Evolutionary conservation across 1,140 invertebrate species (phyloP).

Genomic region (Antheraea mylitta): DNA sequence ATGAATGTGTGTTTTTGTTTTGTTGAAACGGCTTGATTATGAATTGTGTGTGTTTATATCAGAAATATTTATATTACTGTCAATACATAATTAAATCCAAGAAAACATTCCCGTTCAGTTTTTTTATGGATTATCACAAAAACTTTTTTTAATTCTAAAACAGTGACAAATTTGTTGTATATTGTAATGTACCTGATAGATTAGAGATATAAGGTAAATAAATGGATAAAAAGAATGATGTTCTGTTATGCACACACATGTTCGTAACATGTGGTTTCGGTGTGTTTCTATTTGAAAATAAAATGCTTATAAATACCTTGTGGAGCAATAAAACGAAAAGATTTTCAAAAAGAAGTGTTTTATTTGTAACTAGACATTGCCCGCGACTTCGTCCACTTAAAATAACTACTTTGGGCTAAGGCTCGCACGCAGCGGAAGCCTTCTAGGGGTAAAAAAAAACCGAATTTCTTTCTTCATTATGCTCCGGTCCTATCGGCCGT

Average conservation of each 20-base stretch:
- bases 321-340: conserved; percentile 70
- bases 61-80: conserved; percentile 40
- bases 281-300: conserved; percentile 57
- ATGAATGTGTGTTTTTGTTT: conserved; percentile 11
- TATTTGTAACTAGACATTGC: conserved; percentile 31
- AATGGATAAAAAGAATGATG: conserved; percentile 33
- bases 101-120: conserved; percentile 43
- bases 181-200: conserved; percentile 67
- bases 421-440: no score
- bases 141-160: conserved; percentile 29
- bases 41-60: conserved; percentile 66
- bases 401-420: no score
- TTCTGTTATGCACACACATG: conserved; percentile 66
- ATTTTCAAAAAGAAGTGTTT: conserved; percentile 57
- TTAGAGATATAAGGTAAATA: conserved; percentile 49
- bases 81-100: conserved; percentile 31
- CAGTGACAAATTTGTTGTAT: conserved; percentile 44
- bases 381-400: no score
- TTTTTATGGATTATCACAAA: conserved; percentile 39
- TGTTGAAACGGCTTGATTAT: conserved; percentile 46
- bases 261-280: conserved; percentile 53
- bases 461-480: no score
- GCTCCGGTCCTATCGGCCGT: no score
- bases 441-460: no score
- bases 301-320: conserved; percentile 58